These are phyloP conservation scores for Cancer borealis DNA, from an alignment of 2,888 invertebrate genomes.

Conservation along the genomic window DNA sequence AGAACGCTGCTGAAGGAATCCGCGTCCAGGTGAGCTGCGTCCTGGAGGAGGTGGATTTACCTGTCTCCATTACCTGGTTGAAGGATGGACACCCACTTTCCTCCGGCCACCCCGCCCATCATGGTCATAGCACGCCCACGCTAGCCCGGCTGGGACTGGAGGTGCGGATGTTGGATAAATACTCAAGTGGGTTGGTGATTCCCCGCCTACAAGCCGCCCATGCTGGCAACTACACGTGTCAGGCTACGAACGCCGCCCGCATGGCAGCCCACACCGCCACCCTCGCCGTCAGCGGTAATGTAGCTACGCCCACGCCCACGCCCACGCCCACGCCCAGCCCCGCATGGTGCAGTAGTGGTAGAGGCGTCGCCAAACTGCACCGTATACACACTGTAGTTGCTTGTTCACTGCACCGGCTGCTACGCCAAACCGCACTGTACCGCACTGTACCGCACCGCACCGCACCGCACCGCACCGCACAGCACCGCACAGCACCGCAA, in stretches of 20 bases:
- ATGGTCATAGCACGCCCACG: background rate
- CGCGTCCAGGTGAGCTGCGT: slow-evolving; percentile 93
- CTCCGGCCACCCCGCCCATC: background rate
- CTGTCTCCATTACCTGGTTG: slow-evolving; percentile 94
- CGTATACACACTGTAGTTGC: slow-evolving; percentile 53
- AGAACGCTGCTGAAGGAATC: slow-evolving; percentile 89
- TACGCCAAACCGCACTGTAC: slow-evolving; percentile 55
- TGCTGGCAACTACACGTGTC: slow-evolving; percentile 78
- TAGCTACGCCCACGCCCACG: slow-evolving; percentile 5
- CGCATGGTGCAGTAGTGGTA: slow-evolving; percentile 62
- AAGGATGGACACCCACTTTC: slow-evolving; percentile 84
- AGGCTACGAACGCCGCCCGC: slow-evolving; percentile 77
- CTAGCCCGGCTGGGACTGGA: slow-evolving; percentile 58
- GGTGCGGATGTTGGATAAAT: slow-evolving; percentile 68
- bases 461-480: slow-evolving; percentile 50
- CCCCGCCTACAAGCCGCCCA: slow-evolving; percentile 76
- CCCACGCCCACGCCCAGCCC: slow-evolving; percentile 49
- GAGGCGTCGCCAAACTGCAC: slow-evolving; percentile 48
- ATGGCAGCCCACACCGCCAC: slow-evolving; percentile 74
- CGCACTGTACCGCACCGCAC: slow-evolving; percentile 54
- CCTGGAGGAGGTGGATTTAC: slow-evolving; percentile 94
- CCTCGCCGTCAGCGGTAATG: slow-evolving; percentile 78
- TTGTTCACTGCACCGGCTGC: slow-evolving; percentile 49
- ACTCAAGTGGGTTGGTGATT: slow-evolving; percentile 84
- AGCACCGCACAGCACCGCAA: slow-evolving; percentile 5